A percentile compares a stretch with the other conserved stretches of the same genome.
Evolutionary conservation across 2,113 vertebrate genomes (phyloP).

Genomic region (Prunella himalayana): DNA sequence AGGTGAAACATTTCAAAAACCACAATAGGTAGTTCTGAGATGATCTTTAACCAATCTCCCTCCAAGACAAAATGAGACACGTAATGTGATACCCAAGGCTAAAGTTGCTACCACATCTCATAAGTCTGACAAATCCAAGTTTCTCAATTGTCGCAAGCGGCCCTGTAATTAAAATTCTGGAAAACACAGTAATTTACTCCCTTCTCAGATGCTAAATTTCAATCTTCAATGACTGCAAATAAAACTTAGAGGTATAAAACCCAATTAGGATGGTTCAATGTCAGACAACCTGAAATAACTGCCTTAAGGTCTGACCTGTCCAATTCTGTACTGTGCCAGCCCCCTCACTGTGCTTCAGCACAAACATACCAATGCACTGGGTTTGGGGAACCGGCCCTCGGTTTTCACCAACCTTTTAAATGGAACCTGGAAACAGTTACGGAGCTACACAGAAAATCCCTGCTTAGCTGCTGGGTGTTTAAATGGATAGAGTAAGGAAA

Average conservation of each 20-base stretch:
- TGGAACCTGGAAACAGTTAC: not conserved
- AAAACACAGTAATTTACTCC: not conserved
- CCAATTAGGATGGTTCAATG: rapidly evolving
- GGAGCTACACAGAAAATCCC: not conserved
- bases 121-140: not conserved
- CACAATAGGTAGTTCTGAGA: not conserved
- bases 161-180: not conserved
- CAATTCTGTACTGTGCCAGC: rapidly evolving
- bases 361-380: rapidly evolving
- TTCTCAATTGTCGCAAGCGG: not conserved
- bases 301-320: not conserved
- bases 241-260: not conserved
- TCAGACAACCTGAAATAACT: not conserved
- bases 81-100: not conserved
- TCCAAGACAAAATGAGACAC: not conserved
- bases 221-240: not conserved
- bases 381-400: not conserved
- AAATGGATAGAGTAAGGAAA: conserved; percentile 47
- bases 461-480: not conserved
- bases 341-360: not conserved
- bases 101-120: not conserved
- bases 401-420: not conserved
- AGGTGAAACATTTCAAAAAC: not conserved
- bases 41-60: not conserved
- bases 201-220: not conserved